These are phyloP conservation scores for Cricetomys ansorgei DNA, from an alignment of 2,113 vertebrate genomes.

Conservation along the genomic window DNA sequence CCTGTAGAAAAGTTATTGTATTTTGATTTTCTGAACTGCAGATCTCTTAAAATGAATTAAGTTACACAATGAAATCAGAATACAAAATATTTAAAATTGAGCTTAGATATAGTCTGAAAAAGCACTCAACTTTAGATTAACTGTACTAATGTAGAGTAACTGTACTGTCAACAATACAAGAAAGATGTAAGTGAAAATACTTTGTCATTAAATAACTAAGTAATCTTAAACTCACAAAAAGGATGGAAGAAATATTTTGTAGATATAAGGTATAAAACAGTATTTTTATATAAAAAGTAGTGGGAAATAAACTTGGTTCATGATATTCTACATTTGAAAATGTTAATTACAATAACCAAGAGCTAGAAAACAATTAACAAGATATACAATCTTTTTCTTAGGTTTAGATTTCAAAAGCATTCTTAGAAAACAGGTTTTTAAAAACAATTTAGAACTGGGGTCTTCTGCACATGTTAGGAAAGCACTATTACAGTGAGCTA, in stretches of 20 bases:
- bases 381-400: not conserved
- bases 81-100: conserved; percentile 22
- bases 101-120: not conserved
- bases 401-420: conserved; percentile 38
- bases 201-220: conserved; percentile 12
- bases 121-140: not conserved
- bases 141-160: not conserved
- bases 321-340: not conserved
- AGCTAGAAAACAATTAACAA: not conserved
- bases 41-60: conserved; percentile 9
- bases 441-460: not conserved
- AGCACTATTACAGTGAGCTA: not conserved
- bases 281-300: conserved; percentile 9
- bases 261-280: conserved; percentile 41
- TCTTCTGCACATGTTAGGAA: not conserved
- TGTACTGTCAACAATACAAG: not conserved
- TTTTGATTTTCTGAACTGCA: not conserved
- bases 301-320: not conserved
- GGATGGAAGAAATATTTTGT: not conserved
- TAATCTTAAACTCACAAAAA: conserved; percentile 7
- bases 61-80: not conserved
- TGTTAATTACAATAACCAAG: not conserved
- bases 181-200: conserved; percentile 19
- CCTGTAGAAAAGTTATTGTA: not conserved
- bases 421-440: not conserved